Conservation (phyloP, 1,140 invertebrate genomes). For the Batillaria attramentaria region DNA sequence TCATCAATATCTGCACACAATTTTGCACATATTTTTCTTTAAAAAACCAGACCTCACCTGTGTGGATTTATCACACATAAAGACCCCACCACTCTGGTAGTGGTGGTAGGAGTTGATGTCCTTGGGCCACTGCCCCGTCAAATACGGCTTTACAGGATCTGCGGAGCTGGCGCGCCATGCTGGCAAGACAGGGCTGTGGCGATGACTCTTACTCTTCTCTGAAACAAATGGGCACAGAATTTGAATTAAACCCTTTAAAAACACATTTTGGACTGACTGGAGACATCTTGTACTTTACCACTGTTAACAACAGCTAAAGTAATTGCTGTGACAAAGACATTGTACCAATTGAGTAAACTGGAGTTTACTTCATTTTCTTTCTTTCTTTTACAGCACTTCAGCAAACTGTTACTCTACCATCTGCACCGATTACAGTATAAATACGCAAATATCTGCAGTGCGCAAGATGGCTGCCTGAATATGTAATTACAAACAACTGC, state of each 20-base stretch:
- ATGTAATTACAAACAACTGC: too few relatives aligned
- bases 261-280: neutral
- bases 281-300: too few relatives aligned
- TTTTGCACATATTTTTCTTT: neutral
- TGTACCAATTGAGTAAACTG: too few relatives aligned
- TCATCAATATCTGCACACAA: neutral
- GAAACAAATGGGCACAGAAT: slow-evolving; percentile 19
- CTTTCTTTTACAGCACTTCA: too few relatives aligned
- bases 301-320: too few relatives aligned
- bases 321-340: too few relatives aligned
- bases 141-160: slow-evolving; percentile 51
- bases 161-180: slow-evolving; percentile 51
- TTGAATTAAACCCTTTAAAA: neutral
- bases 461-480: too few relatives aligned
- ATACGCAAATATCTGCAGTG: too few relatives aligned
- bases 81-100: slow-evolving; percentile 44
- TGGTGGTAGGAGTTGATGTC: slow-evolving; percentile 47
- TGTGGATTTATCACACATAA: slow-evolving; percentile 59
- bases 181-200: slow-evolving; percentile 38
- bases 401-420: too few relatives aligned
- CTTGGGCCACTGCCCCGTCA: slow-evolving; percentile 60
- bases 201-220: slow-evolving; percentile 47
- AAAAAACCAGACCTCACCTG: slow-evolving; percentile 43
- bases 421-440: too few relatives aligned
- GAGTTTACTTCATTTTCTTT: too few relatives aligned